A percentile compares a stretch with the other conserved stretches of the same genome.
phyloP scores from a whole-genome alignment of 1,140 invertebrate genomes.

The Monochamus saltuarius region DNA sequence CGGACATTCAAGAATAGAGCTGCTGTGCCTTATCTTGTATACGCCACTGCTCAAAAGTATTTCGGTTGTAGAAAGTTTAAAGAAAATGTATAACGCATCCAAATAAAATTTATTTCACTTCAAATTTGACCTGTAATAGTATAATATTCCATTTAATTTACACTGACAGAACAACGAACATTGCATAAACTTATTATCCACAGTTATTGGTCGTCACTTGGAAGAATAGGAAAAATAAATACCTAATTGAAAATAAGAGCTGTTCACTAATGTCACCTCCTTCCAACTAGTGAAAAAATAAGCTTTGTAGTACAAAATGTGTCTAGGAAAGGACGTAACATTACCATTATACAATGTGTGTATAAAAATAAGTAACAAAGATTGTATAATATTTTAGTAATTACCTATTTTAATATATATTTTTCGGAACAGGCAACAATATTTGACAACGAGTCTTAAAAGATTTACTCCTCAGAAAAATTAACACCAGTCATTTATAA shows the following conservation, averaged over 20 bases:
- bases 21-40: too few species aligned
- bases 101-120: constrained; percentile 13
- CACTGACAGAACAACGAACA: constrained; percentile 31
- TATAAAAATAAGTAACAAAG: neutral
- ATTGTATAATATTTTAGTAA: constrained; percentile 2
- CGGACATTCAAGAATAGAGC: too few species aligned
- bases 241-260: neutral
- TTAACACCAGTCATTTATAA: too few species aligned
- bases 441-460: too few species aligned
- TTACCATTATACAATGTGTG: neutral
- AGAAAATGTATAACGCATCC: neutral
- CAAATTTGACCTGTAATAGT: neutral
- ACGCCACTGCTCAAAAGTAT: too few species aligned
- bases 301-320: constrained; percentile 4
- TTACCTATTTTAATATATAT: too few species aligned
- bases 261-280: neutral
- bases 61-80: too few species aligned
- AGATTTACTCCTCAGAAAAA: too few species aligned
- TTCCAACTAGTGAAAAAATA: constrained; percentile 9
- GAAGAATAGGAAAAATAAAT: constrained; percentile 21
- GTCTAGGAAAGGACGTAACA: constrained; percentile 3
- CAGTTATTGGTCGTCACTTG: constrained; percentile 15
- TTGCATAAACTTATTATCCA: constrained; percentile 14
- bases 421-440: too few species aligned
- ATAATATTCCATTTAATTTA: constrained; percentile 29